Base-by-base conservation (phyloP, 2,888 invertebrate species). In the Phragmatobia fuliginosa region DNA sequence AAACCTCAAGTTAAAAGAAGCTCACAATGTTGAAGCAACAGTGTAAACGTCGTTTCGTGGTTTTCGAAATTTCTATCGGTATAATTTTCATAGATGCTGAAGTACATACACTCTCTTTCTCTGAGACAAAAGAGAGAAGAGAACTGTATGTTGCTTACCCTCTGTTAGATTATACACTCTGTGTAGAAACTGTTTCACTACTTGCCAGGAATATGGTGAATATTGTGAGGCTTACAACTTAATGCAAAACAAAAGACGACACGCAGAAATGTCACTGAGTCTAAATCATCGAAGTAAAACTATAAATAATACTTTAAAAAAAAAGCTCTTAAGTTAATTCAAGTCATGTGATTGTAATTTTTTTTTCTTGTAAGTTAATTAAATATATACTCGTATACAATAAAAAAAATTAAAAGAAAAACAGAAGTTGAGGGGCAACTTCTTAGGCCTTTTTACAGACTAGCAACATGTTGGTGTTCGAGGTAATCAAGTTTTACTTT, bases 391-490 rank as follows among this genome's bases (percentile, higher is more conserved):
- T n/a, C n/a, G n/a, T n/a, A n/a, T n/a, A n/a, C n/a, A n/a, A n/a
- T n/a, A n/a, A n/a, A n/a, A n/a, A n/a, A n/a, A n/a, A n/a, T n/a
- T n/a, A n/a, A n/a, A n/a, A n/a, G n/a, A n/a, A n/a, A 41, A 21
- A 25, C 25, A 25, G 3, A 36, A 8, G n/a, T 38, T 32, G 18
- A 11, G 31, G 25, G 7, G 21, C 7, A n/a, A 36, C 60, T 49
- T 66, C 25, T 31, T 38, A 56, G 11, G 33, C 33, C 21, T 45
- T 33, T n/a, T 31, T 32, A 33, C 66, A 66, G 66, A 66, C 66
- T 66, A 31, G 66, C 33, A 66, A 66, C 66, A 31, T 59, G 38
- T n/a, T 31, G 16, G 5, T 49, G 49, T n/a, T 28, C 28, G 28
- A 28, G 16, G 6, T 56, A 14, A 7, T n/a, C 8, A 49, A 49